Evolutionary conservation across 2,797 vertebrate species (phyloP).

Genomic region (Acropternis orthonyx): DNA sequence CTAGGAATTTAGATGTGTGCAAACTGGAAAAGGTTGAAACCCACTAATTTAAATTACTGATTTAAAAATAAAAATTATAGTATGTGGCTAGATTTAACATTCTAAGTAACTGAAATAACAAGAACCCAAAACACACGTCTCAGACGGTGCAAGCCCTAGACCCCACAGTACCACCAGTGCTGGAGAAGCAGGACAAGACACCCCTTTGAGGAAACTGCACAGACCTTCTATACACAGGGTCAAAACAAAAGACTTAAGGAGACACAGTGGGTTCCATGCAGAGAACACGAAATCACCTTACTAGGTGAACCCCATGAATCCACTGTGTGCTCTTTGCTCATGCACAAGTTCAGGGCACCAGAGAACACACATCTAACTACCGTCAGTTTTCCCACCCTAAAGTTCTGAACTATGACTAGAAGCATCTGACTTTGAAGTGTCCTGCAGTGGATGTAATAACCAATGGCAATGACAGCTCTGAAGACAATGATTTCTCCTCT

Average conservation of each 20-base stretch:
- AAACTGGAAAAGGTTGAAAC: neutral
- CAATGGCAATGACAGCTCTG: neutral
- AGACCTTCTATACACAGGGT: neutral
- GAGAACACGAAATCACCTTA: neutral
- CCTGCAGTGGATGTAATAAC: neutral
- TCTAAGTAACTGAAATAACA: neutral
- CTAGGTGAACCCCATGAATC: neutral
- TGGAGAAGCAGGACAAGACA: neutral
- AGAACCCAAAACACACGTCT: neutral
- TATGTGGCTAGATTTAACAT: neutral
- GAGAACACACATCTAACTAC: rapidly evolving
- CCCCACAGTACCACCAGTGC: neutral
- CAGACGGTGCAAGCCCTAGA: neutral
- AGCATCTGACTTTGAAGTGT: neutral
- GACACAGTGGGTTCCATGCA: neutral
- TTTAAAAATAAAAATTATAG: neutral
- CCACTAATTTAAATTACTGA: neutral
- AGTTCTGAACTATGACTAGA: neutral
- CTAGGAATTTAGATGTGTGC: neutral
- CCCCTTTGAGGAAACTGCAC: neutral
- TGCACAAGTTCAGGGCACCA: neutral
- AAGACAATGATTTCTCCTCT: neutral
- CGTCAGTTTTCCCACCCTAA: neutral
- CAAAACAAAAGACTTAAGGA: neutral
- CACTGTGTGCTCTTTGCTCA: neutral